Conservation (phyloP, 2,797 vertebrate genomes). For the Hypotaenidia philippensis region DNA sequence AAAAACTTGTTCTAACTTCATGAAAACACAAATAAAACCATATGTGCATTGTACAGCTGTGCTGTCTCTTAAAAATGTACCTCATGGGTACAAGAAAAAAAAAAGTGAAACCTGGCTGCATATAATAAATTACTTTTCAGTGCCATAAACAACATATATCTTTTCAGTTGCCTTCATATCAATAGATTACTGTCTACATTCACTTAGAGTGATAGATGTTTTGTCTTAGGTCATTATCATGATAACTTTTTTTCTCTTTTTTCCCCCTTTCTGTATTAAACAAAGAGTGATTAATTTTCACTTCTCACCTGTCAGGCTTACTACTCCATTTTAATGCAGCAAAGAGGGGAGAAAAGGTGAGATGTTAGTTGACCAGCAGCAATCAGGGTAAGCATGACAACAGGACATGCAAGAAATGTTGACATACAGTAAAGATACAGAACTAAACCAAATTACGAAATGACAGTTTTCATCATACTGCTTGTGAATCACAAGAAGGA, state of each 20-base stretch:
- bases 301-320: conserved; percentile 99
- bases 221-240: conserved; percentile 6
- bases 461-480: conserved; percentile 51
- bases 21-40: neutral
- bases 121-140: neutral
- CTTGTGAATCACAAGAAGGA: conserved; percentile 22
- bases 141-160: neutral
- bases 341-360: conserved; percentile 84
- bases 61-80: neutral
- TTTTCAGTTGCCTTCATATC: neutral
- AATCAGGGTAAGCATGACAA: conserved; percentile 72
- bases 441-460: conserved; percentile 57
- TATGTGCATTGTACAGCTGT: neutral
- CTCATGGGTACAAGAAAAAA: neutral
- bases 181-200: neutral
- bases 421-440: conserved; percentile 26
- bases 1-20: neutral
- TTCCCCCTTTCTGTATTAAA: conserved; percentile 2
- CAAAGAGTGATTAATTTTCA: conserved; percentile 42
- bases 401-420: conserved; percentile 39
- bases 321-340: conserved; percentile 95
- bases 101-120: neutral
- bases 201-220: neutral
- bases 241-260: neutral
- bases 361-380: conserved; percentile 83